These are phyloP conservation scores for Muscina levida DNA, from an alignment of 2,888 invertebrate species.

Conservation along the genomic window DNA sequence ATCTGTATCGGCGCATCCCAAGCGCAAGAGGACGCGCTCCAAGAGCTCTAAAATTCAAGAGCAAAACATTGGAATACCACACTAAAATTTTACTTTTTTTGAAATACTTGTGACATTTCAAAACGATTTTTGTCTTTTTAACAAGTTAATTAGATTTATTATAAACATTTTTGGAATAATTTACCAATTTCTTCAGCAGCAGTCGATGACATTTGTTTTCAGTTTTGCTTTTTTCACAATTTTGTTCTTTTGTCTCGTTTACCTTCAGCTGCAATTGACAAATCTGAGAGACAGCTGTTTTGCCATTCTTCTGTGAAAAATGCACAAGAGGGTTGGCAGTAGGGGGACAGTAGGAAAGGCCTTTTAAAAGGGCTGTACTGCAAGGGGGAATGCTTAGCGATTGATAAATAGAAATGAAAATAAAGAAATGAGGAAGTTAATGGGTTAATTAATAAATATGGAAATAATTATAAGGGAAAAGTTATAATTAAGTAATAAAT, in stretches of 20 bases:
- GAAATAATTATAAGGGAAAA: too few relatives aligned
- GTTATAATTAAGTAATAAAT: too few relatives aligned
- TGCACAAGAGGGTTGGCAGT: too few relatives aligned
- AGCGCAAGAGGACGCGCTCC: conserved; percentile 92
- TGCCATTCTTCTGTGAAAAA: too few relatives aligned
- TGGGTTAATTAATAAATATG: too few relatives aligned
- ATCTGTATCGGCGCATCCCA: conserved; percentile 94
- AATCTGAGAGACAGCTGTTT: neutral
- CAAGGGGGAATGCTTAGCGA: too few relatives aligned
- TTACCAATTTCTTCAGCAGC: conserved; percentile 77
- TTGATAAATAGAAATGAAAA: too few relatives aligned
- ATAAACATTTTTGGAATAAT: conserved; percentile 38
- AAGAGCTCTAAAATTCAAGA: conserved; percentile 84
- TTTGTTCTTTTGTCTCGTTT: neutral
- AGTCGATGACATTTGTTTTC: neutral
- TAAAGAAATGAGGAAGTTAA: too few relatives aligned
- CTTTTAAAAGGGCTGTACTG: too few relatives aligned
- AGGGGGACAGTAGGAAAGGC: too few relatives aligned
- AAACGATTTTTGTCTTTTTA: conserved; percentile 40
- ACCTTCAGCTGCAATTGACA: neutral
- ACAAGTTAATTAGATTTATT: conserved; percentile 1
- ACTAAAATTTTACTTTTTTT: neutral
- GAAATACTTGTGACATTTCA: neutral
- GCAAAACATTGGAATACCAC: neutral
- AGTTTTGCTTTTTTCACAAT: neutral